phyloP scores from a whole-genome alignment of 2,888 invertebrate species.

The Nycteola revayana region DNA sequence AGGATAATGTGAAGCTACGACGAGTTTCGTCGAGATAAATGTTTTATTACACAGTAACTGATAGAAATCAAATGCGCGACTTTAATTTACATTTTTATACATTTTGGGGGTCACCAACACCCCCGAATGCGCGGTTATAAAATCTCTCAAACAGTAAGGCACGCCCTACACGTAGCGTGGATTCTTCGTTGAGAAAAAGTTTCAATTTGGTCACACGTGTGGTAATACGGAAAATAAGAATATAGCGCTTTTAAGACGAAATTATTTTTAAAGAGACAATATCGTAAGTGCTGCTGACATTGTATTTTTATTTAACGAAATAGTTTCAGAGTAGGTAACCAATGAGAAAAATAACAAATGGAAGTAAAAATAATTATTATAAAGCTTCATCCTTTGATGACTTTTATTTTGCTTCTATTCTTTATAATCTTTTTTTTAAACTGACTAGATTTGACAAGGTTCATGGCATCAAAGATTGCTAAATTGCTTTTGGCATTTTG shows the following conservation, averaged over 20 bases:
- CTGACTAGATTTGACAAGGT: too few relatives aligned
- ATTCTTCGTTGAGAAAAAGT: neutral
- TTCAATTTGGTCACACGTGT: neutral
- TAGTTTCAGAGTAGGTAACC: too few relatives aligned
- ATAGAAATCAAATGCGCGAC: conserved; percentile 42
- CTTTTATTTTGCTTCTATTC: too few relatives aligned
- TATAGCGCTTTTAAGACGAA: neutral
- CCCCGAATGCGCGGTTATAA: conserved; percentile 41
- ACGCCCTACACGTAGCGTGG: neutral
- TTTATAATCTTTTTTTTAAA: too few relatives aligned
- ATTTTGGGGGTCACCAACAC: conserved; percentile 33
- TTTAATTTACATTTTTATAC: conserved; percentile 49
- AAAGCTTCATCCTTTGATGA: too few relatives aligned
- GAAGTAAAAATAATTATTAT: too few relatives aligned
- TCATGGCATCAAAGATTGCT: too few relatives aligned
- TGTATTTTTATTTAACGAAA: too few relatives aligned
- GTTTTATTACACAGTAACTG: conserved; percentile 34
- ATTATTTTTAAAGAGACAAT: too few relatives aligned
- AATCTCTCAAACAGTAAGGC: conserved; percentile 32
- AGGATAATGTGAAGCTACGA: neutral
- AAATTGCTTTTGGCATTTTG: too few relatives aligned
- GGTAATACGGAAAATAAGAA: neutral
- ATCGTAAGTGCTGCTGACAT: too few relatives aligned
- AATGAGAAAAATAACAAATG: too few relatives aligned
- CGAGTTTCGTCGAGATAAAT: conserved; percentile 18